These are phyloP conservation scores for Miniopterus natalensis DNA, from an alignment of 2,113 vertebrate species.

Conservation along the genomic window DNA sequence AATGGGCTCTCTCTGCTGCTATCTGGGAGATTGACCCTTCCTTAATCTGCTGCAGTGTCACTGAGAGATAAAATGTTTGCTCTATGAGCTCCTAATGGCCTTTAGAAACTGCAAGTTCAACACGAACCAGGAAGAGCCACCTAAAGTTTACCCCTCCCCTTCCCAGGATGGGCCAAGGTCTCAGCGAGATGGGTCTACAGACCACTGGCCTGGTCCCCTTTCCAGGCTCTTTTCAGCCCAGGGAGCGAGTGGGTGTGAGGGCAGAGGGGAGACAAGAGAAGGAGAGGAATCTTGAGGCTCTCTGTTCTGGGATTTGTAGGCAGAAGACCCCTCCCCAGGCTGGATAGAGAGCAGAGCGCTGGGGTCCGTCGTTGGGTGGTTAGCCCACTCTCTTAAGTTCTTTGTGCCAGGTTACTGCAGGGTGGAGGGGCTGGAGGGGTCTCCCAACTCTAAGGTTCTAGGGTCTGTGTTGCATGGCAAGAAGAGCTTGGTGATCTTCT, in stretches of 20 bases:
- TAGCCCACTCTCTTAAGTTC: neutral
- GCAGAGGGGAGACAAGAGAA: neutral
- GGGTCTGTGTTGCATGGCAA: neutral
- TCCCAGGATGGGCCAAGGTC: neutral
- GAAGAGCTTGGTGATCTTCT: neutral
- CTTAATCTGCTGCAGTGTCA: constrained; percentile 70
- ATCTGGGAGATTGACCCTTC: constrained; percentile 53
- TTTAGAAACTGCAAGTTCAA: constrained; percentile 71
- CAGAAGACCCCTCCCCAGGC: too few relatives aligned
- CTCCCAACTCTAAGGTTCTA: neutral
- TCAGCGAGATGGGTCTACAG: neutral
- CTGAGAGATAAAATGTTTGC: constrained; percentile 84
- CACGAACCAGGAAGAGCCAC: neutral
- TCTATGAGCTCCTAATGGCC: constrained; percentile 13
- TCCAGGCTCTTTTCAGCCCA: neutral
- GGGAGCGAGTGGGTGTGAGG: neutral
- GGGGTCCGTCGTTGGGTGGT: accelerated
- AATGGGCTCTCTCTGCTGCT: constrained; percentile 59
- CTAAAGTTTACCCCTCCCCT: constrained; percentile 33
- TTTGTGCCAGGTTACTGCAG: neutral
- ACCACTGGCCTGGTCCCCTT: neutral
- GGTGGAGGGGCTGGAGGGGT: neutral
- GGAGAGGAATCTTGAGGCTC: neutral
- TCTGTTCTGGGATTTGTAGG: neutral
- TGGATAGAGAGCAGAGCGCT: neutral